Conservation (phyloP, 2,113 vertebrate genomes). For the Gallinago undulata region DNA sequence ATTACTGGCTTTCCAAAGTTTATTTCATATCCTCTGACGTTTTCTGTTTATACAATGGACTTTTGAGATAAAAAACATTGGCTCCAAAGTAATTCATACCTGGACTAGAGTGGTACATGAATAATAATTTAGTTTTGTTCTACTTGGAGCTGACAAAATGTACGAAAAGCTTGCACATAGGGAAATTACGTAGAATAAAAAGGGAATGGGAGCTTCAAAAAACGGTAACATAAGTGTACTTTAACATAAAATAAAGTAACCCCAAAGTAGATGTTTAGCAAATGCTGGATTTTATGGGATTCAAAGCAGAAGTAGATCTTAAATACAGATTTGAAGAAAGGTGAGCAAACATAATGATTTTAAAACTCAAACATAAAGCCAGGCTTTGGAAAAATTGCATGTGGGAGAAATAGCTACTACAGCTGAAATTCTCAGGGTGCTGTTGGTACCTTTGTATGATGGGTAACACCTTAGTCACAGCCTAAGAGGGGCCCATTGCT, state of each 20-base stretch:
- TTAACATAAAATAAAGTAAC: background rate
- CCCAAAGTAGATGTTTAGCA: background rate
- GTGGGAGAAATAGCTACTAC: background rate
- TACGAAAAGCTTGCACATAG: background rate
- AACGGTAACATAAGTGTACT: background rate
- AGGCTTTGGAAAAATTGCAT: background rate
- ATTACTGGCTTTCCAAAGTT: background rate
- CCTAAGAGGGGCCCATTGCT: rapidly evolving
- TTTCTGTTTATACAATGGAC: background rate
- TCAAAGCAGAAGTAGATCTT: background rate
- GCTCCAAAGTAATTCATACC: background rate
- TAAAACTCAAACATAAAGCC: background rate
- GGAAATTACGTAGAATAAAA: background rate
- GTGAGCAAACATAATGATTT: background rate
- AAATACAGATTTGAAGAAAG: background rate
- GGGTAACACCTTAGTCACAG: background rate
- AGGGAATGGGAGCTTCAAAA: background rate
- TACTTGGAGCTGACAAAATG: background rate
- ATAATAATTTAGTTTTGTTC: background rate
- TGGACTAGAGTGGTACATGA: background rate
- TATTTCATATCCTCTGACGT: background rate
- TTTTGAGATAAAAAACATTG: background rate
- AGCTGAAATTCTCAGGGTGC: background rate
- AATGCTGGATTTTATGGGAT: background rate
- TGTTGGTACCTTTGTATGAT: background rate